phyloP scores from a whole-genome alignment of 2,797 vertebrate species.

The Ara ararauna region DNA sequence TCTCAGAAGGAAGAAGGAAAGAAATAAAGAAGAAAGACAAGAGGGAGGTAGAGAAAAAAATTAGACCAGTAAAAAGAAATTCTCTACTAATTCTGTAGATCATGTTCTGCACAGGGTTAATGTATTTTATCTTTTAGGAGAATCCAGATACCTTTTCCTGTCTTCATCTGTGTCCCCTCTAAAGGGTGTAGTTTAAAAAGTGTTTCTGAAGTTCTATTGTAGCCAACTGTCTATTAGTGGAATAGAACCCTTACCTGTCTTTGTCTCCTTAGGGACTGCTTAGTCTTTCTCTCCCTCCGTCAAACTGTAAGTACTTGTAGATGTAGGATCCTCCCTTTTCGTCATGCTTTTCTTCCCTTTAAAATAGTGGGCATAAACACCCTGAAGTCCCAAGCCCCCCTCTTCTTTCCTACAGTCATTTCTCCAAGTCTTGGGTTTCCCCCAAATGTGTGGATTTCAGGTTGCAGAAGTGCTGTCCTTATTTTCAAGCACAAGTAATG shows the following conservation, averaged over 20 bases:
- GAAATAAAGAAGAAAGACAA: constrained; percentile 66
- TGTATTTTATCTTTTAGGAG: constrained; percentile 1
- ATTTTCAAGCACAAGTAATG: neutral
- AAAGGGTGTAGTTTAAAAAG: neutral
- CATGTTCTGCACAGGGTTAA: neutral
- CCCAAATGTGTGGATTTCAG: neutral
- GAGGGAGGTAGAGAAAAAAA: constrained; percentile 54
- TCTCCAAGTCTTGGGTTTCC: neutral
- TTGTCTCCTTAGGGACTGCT: neutral
- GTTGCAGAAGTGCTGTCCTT: neutral
- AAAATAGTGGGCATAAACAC: neutral
- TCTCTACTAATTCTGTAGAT: neutral
- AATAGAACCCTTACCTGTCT: neutral
- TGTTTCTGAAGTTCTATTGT: neutral
- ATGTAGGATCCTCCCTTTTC: neutral
- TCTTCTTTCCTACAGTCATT: neutral
- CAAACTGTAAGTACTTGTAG: constrained; percentile 67
- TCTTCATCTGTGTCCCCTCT: neutral
- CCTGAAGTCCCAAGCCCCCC: neutral
- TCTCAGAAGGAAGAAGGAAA: constrained; percentile 65
- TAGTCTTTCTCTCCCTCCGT: constrained; percentile 56
- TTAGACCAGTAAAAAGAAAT: constrained; percentile 3
- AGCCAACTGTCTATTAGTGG: neutral
- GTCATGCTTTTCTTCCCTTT: neutral
- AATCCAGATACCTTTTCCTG: neutral